Evolutionary conservation across 2,797 vertebrate genomes (phyloP).

Genomic region (Lepilemur septentrionalis): DNA sequence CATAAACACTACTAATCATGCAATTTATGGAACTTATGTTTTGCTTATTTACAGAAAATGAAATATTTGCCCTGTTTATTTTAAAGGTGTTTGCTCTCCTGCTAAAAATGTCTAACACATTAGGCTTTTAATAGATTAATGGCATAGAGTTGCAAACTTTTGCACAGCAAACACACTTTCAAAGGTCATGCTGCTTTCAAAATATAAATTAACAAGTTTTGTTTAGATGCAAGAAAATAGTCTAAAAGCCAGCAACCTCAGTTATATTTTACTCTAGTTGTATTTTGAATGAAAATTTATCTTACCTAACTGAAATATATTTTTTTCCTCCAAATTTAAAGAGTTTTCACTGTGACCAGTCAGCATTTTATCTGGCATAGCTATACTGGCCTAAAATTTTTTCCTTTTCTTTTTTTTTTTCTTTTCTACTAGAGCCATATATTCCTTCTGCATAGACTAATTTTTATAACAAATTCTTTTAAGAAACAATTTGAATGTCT

Average conservation of each 20-base stretch:
- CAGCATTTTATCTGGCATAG: not conserved
- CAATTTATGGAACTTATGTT: conserved; percentile 39
- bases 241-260: not conserved
- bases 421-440: not conserved
- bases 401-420: not conserved
- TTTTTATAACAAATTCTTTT: not conserved
- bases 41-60: conserved; percentile 70
- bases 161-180: conserved; percentile 25
- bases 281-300: conserved; percentile 12
- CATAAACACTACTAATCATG: not conserved
- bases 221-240: not conserved
- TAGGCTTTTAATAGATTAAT: conserved; percentile 55
- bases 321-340: not conserved
- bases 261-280: not conserved
- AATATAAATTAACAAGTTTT: conserved; percentile 11
- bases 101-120: conserved; percentile 63
- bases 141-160: conserved; percentile 45
- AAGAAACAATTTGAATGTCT: conserved; percentile 33
- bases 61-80: conserved; percentile 66
- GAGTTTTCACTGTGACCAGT: not conserved
- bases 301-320: not conserved
- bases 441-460: not conserved
- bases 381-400: not conserved
- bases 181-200: conserved; percentile 50
- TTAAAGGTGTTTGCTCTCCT: conserved; percentile 58